These are phyloP conservation scores for Ectropis crepuscularia DNA, from an alignment of 2,888 invertebrate genomes.

Conservation along the genomic window DNA sequence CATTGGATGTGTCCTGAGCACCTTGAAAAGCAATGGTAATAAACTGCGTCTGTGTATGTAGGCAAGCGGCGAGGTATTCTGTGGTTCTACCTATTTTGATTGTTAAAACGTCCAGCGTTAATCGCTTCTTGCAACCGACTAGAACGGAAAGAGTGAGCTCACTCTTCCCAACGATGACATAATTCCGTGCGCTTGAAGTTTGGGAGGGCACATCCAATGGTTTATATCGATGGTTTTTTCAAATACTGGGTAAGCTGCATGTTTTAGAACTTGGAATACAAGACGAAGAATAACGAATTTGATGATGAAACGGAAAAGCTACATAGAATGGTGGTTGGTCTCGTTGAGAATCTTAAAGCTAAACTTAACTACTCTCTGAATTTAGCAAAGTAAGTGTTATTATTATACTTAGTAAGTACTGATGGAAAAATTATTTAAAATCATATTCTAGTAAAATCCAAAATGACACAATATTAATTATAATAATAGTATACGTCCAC, in stretches of 20 bases:
- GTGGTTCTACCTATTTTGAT: no score
- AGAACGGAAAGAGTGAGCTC: no score
- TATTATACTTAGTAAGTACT: neutral
- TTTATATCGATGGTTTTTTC: neutral
- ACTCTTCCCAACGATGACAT: no score
- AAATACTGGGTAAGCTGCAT: neutral
- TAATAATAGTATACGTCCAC: no score
- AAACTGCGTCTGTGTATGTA: no score
- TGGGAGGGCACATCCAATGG: no score
- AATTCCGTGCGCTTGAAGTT: no score
- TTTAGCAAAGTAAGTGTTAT: constrained; percentile 62
- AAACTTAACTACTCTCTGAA: constrained; percentile 66
- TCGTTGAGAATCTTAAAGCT: constrained; percentile 66
- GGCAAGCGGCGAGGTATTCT: no score
- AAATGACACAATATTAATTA: no score
- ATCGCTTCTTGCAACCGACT: no score
- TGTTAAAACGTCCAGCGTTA: no score
- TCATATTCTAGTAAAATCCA: neutral
- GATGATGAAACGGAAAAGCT: constrained; percentile 70
- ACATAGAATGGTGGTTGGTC: constrained; percentile 62
- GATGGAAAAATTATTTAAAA: neutral
- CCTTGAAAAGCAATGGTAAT: no score
- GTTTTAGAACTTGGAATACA: constrained; percentile 71
- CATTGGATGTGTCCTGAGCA: neutral
- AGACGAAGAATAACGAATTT: constrained; percentile 65